phyloP scores from a whole-genome alignment of 2,888 invertebrate genomes.

The Watsonalla binaria region DNA sequence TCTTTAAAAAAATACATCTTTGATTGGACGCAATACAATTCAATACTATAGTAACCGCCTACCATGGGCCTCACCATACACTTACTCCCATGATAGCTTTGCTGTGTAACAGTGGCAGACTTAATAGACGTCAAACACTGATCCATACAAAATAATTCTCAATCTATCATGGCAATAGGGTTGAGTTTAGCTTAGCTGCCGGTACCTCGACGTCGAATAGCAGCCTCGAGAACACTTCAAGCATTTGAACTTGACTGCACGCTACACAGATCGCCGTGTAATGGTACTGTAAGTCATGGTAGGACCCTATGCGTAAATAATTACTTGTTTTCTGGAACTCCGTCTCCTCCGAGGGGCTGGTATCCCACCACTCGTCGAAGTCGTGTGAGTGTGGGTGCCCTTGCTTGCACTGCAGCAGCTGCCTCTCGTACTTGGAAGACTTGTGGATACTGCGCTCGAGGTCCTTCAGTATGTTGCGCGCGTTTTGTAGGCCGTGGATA shows the following conservation, averaged over 20 bases:
- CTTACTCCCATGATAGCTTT: too few relatives aligned
- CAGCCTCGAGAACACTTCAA: too few relatives aligned
- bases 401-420: constrained; percentile 43
- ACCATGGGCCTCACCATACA: too few relatives aligned
- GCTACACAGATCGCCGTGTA: neutral
- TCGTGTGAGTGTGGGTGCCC: constrained; percentile 44
- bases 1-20: too few relatives aligned
- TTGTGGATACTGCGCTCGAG: constrained; percentile 54
- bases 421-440: constrained; percentile 48
- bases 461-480: constrained; percentile 41
- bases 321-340: constrained; percentile 24
- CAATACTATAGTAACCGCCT: neutral
- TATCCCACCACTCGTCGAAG: constrained; percentile 38
- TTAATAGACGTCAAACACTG: too few relatives aligned
- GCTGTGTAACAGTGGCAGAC: too few relatives aligned
- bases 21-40: too few relatives aligned
- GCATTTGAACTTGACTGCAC: too few relatives aligned
- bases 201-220: too few relatives aligned
- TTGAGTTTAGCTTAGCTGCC: too few relatives aligned
- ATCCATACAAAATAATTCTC: too few relatives aligned
- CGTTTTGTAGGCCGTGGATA: constrained; percentile 47
- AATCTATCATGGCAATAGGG: too few relatives aligned
- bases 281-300: neutral
- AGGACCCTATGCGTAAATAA: neutral
- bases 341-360: constrained; percentile 29